Conservation (phyloP, 2,797 vertebrate genomes). For the Telmatherina bonti region DNA sequence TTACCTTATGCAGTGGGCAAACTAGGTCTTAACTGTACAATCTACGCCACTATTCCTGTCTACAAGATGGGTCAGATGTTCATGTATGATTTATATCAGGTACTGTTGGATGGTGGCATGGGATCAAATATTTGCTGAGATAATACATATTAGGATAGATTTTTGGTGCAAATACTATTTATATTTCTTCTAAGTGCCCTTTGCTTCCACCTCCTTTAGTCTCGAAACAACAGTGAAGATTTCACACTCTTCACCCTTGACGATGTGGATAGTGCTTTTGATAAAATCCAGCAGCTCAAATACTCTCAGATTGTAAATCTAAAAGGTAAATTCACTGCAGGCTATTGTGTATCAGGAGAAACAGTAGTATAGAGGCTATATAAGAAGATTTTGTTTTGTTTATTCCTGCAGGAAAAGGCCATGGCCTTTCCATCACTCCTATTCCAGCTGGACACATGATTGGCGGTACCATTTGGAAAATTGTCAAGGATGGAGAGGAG, state of each 20-base stretch:
- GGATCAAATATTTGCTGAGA: not conserved
- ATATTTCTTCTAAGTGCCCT: not conserved
- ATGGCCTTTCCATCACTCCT: slow-evolving; percentile 97
- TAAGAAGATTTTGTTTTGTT: not conserved
- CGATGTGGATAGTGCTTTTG: slow-evolving; percentile 97
- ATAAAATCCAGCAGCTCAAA: slow-evolving; percentile 98
- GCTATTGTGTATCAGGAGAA: not conserved
- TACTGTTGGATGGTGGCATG: slow-evolving; percentile 57
- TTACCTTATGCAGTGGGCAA: slow-evolving; percentile 97
- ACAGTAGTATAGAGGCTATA: not conserved
- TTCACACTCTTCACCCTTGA: slow-evolving; percentile 95
- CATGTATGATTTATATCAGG: slow-evolving; percentile 99
- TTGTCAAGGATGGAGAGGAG: slow-evolving; percentile 98
- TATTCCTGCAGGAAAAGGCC: slow-evolving; percentile 91
- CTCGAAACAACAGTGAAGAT: slow-evolving; percentile 97
- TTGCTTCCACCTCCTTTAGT: slow-evolving; percentile 79
- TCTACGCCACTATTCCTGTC: slow-evolving; percentile 98
- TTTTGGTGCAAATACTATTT: not conserved
- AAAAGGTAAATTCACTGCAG: slow-evolving; percentile 86
- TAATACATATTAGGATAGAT: not conserved
- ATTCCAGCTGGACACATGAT: slow-evolving; percentile 99
- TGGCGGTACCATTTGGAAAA: slow-evolving; percentile 99
- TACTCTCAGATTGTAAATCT: slow-evolving; percentile 99
- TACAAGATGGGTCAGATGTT: slow-evolving; percentile 99
- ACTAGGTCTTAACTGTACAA: slow-evolving; percentile 96